Evolutionary conservation across 2,797 vertebrate species (phyloP).

Genomic region (Gallinago nigripennis): DNA sequence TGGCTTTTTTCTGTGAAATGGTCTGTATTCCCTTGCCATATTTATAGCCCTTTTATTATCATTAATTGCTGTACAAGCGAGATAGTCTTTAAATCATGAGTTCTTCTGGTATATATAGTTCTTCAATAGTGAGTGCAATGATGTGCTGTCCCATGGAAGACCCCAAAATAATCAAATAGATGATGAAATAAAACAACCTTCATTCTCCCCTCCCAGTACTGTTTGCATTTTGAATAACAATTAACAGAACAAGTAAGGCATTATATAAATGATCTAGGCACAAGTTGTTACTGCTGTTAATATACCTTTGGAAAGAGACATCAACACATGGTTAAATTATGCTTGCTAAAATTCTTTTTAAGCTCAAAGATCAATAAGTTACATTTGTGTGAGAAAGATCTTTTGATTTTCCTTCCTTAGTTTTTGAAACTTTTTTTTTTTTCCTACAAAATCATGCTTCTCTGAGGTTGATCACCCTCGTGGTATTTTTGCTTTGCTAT

Average conservation of each 20-base stretch:
- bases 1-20: not conserved
- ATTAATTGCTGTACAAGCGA: not conserved
- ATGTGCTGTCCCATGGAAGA: not conserved
- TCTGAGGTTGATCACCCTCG: not conserved
- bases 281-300: not conserved
- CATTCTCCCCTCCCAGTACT: not conserved
- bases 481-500: not conserved
- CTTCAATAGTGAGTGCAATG: not conserved
- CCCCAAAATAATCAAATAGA: not conserved
- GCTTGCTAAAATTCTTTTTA: not conserved
- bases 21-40: not conserved
- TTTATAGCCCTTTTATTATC: not conserved
- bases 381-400: not conserved
- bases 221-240: constrained; percentile 46
- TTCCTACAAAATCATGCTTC: not conserved
- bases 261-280: not conserved
- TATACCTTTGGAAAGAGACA: not conserved
- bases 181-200: constrained; percentile 22
- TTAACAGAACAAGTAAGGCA: constrained; percentile 44
- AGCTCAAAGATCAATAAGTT: constrained; percentile 30
- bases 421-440: not conserved
- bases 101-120: not conserved
- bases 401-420: not conserved
- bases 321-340: not conserved
- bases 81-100: not conserved